A percentile compares a stretch with the other conserved stretches of the same genome.
Evolutionary conservation across 2,888 invertebrate species (phyloP).

Genomic region (Eustalomyia histrio): DNA sequence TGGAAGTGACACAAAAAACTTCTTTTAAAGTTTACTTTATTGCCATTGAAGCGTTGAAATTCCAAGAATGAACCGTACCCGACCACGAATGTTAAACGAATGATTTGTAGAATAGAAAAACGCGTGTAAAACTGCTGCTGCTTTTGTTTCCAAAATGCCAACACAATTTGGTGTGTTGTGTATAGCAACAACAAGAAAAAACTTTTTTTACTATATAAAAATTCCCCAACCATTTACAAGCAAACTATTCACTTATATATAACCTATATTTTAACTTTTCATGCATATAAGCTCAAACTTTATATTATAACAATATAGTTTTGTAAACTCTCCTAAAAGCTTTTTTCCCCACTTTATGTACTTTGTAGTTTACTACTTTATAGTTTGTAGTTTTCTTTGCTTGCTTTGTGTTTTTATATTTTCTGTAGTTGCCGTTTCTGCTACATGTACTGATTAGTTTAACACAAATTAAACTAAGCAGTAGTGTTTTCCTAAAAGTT

Average conservation of each 20-base stretch:
- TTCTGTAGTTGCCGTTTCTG: no score
- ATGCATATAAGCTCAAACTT: background rate
- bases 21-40: constrained; percentile 1
- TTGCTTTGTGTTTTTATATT: background rate
- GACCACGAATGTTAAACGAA: constrained; percentile 76
- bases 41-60: constrained; percentile 67
- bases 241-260: constrained; percentile 32
- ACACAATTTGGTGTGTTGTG: constrained; percentile 40
- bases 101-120: constrained; percentile 76
- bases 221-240: constrained; percentile 53
- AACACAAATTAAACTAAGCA: background rate
- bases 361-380: constrained; percentile 25
- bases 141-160: constrained; percentile 65
- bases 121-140: constrained; percentile 71
- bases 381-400: constrained; percentile 29
- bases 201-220: constrained; percentile 68
- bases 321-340: constrained; percentile 8
- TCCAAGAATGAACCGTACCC: constrained; percentile 74
- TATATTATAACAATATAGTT: background rate
- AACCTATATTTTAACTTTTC: constrained; percentile 65
- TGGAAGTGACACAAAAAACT: no score
- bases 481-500: background rate
- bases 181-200: constrained; percentile 56
- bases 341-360: constrained; percentile 28
- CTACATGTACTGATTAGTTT: constrained; percentile 40